Conservation (phyloP, 2,113 vertebrate species). For the Chitala chitala region DNA sequence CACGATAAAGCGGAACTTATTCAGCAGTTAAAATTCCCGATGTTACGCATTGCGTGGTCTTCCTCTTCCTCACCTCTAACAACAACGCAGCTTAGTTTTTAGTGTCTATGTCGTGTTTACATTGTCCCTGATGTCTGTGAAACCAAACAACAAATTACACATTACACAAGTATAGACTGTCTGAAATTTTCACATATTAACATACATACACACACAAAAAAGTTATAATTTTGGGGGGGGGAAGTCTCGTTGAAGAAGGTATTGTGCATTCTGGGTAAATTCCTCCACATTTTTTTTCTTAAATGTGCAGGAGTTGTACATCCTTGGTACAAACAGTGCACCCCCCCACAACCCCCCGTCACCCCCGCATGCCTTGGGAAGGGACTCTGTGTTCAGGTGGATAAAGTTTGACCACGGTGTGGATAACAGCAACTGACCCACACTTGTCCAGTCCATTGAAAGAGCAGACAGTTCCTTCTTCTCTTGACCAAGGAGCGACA, state of each 20-base stretch:
- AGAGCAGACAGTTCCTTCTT: constrained; percentile 78
- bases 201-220: constrained; percentile 5
- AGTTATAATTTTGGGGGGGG: neutral
- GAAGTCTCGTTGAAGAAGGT: neutral
- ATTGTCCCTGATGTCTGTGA: neutral
- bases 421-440: no score
- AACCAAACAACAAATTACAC: constrained; percentile 2
- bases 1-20: constrained; percentile 15
- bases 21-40: constrained; percentile 2
- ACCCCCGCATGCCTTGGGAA: no score
- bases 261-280: neutral
- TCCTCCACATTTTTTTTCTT: neutral
- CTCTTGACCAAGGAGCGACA: constrained; percentile 77
- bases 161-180: constrained; percentile 8
- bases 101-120: neutral
- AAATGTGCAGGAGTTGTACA: constrained; percentile 52
- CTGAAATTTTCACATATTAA: neutral
- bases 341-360: no score
- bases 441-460: constrained; percentile 72
- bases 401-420: no score
- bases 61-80: neutral
- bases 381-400: constrained; percentile 63
- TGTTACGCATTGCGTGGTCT: neutral
- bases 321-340: no score
- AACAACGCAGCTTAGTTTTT: neutral